phyloP scores from a whole-genome alignment of 2,888 invertebrate genomes.

The Brachypalpus laphriformis region DNA sequence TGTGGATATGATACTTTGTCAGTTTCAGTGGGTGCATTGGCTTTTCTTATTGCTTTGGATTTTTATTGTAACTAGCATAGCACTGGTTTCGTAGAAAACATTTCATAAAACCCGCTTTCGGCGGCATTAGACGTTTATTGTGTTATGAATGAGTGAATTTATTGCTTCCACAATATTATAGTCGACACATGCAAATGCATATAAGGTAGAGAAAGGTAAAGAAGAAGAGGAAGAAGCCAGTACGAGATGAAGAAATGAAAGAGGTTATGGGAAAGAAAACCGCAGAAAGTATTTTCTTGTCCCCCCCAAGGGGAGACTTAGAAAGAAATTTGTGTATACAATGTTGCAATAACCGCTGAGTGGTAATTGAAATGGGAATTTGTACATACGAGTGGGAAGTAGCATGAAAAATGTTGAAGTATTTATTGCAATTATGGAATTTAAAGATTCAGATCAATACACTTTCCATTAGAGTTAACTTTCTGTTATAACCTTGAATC shows the following conservation, averaged over 20 bases:
- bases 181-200: slow-evolving; percentile 40
- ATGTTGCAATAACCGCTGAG: slow-evolving; percentile 9
- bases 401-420: background rate
- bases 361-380: background rate
- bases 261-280: slow-evolving; percentile 34
- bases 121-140: slow-evolving; percentile 24
- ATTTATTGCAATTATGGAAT: background rate
- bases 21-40: slow-evolving; percentile 59
- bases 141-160: slow-evolving; percentile 49
- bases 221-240: background rate
- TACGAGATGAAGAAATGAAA: background rate
- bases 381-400: background rate
- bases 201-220: slow-evolving; percentile 2
- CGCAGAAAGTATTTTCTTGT: slow-evolving; percentile 24
- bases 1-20: background rate
- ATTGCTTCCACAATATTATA: slow-evolving; percentile 15
- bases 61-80: background rate
- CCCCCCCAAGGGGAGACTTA: background rate
- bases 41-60: slow-evolving; percentile 24
- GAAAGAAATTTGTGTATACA: background rate
- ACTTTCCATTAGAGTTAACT: background rate
- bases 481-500: background rate
- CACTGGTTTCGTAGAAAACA: slow-evolving; percentile 9
- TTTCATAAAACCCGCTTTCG: slow-evolving; percentile 28
- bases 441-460: too few species aligned